phyloP scores from a whole-genome alignment of 1,140 invertebrate species.

The Ostrea denselamellosa region DNA sequence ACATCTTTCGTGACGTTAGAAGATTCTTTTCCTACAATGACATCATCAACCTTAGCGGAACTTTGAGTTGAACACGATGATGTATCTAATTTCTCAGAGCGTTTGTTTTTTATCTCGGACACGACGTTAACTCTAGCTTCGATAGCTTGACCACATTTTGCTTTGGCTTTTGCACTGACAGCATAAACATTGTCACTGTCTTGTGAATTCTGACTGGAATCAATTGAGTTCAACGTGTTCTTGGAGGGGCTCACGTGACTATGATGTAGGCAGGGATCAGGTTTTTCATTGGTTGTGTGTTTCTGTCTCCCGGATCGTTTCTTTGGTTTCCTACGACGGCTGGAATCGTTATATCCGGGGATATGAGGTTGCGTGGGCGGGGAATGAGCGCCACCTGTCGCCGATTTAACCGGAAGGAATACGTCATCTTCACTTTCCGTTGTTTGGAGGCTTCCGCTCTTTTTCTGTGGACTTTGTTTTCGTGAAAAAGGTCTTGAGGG shows the following conservation, averaged over 20 bases:
- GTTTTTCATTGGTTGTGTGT: neutral
- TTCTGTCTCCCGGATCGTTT: slow-evolving; percentile 13
- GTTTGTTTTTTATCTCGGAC: neutral
- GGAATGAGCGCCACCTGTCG: neutral
- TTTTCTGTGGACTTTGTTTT: slow-evolving; percentile 48
- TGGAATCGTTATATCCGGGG: neutral
- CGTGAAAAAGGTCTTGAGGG: neutral
- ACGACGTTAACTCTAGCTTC: neutral
- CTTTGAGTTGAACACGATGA: neutral
- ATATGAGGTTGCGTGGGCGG: neutral
- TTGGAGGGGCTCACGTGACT: neutral
- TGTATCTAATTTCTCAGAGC: neutral
- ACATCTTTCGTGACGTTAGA: neutral
- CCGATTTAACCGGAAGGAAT: slow-evolving; percentile 31
- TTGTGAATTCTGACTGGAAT: neutral
- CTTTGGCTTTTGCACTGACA: neutral
- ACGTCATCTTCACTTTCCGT: slow-evolving; percentile 57
- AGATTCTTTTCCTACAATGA: neutral
- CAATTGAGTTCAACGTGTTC: neutral
- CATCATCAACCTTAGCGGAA: neutral
- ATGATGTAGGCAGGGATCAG: neutral
- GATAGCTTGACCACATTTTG: neutral
- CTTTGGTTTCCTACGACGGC: slow-evolving; percentile 37
- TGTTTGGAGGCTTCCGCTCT: neutral
- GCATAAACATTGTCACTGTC: slow-evolving; percentile 10